These are phyloP conservation scores for Pangasius krempfi DNA, from an alignment of 2,797 vertebrate genomes.

Conservation along the genomic window DNA sequence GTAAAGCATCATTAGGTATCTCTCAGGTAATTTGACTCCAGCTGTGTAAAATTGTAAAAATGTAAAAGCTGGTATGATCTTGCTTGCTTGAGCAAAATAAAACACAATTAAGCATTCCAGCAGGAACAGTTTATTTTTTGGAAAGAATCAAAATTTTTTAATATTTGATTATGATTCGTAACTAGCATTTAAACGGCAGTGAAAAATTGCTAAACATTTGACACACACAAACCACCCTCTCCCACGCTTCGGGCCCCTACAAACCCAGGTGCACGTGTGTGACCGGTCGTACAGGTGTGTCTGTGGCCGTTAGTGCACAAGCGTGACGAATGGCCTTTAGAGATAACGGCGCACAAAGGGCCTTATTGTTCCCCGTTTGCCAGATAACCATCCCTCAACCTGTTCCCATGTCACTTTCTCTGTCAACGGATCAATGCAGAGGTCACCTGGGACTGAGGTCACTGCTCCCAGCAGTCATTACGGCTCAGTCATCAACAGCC, in stretches of 20 bases:
- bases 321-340: conserved; percentile 63
- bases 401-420: conserved; percentile 58
- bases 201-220: neutral
- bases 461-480: conserved; percentile 2
- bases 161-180: neutral
- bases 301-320: conserved; percentile 49
- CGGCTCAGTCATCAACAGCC: neutral
- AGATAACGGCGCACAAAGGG: conserved; percentile 73
- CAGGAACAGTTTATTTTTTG: neutral
- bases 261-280: conserved; percentile 40
- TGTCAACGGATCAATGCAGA: conserved; percentile 27
- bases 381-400: conserved; percentile 59
- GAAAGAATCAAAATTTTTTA: too few species aligned
- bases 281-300: conserved; percentile 56
- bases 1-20: neutral
- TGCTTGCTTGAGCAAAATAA: neutral
- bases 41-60: too few species aligned
- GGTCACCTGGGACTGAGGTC: conserved; percentile 36
- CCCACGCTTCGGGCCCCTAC: neutral
- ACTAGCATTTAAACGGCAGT: neutral
- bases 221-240: conserved; percentile 30
- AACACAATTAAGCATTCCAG: neutral
- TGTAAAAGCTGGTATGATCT: neutral
- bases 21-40: neutral
- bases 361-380: conserved; percentile 70